Evolutionary conservation across 2,113 vertebrate species (phyloP), one percentile per base, ranked within the genome.

Genomic region (Engraulis encrasicolus): DNA sequence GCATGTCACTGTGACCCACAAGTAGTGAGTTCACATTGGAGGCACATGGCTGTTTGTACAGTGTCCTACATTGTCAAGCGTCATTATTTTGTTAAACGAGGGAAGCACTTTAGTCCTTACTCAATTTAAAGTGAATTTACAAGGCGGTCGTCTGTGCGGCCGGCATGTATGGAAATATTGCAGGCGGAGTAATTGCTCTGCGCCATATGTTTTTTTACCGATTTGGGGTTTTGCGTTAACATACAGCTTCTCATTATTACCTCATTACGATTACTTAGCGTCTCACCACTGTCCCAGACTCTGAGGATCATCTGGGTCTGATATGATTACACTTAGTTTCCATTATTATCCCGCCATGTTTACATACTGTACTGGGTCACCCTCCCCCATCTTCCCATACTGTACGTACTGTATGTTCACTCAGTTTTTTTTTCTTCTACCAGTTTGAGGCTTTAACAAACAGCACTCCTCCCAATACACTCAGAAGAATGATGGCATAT

Each of bases 201-300:
- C 17, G 31, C 12, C 61, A 31, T 71, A 20, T 58, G 61, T 71
- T 71, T 31, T 71, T 71, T 11, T 71, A 71, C 23, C 17, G 40
- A 4, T 34, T 71, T 34, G 27, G 27, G 61, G 15, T 11, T 34
- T 71, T 31, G n/a, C n/a, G n/a, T 34, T 15, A 71, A 15, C 27
- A 31, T 71, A 71, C 61, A 71, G 27, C 17, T 15, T 71, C 31
- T 71, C 61, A 71, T 71, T 71, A 71, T 71, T 71, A 71, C 61
- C 27, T 4, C 58, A 58, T 45, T 45, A 45, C n/a, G 58, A 66
- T 23, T 34, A 12, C 9, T 71, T 71, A 71, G 23, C 5, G 58
- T 66, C 23, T 71, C 61, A 71, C 27, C 52, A 1, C 23, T 11
- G 0, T 31, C 23, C 58, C 58, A 31, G 9, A 45, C 40, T 31